Percentiles rank a stretch among this genome's conserved stretches.
phyloP scores from a whole-genome alignment of 2,797 vertebrate genomes.

The Brotogeris chrysoptera region DNA sequence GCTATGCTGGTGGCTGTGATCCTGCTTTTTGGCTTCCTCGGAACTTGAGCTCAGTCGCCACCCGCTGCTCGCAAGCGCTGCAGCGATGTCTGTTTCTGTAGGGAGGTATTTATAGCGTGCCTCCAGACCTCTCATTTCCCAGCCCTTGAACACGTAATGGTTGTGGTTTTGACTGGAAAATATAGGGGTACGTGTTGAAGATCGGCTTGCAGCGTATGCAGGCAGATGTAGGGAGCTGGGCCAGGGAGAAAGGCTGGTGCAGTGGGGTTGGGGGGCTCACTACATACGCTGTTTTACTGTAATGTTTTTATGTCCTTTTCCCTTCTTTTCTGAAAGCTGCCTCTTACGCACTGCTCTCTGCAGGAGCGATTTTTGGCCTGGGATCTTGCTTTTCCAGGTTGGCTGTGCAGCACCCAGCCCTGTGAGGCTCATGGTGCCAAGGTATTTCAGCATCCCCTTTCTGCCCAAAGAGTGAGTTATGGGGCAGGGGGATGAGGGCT shows the following conservation, averaged over 20 bases:
- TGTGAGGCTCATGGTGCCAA: accelerated
- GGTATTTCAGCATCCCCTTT: not conserved
- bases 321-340: not conserved
- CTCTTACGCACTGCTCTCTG: not conserved
- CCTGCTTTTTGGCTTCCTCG: accelerated
- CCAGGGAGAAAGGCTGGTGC: not conserved
- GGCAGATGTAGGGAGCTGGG: not conserved
- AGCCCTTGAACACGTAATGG: not conserved
- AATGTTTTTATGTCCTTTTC: not conserved
- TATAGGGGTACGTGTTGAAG: not conserved
- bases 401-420: not conserved
- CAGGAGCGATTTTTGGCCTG: not conserved
- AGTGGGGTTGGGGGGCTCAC: not conserved
- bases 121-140: not conserved
- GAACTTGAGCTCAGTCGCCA: accelerated
- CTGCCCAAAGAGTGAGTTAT: not conserved
- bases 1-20: not conserved
- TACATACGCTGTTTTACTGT: not conserved
- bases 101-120: not conserved
- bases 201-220: accelerated
- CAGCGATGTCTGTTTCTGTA: not conserved
- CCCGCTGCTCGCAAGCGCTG: not conserved
- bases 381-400: not conserved
- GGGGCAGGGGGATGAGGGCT: accelerated
- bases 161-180: not conserved